phyloP scores from a whole-genome alignment of 2,113 vertebrate species.

The Ptyas mucosa region DNA sequence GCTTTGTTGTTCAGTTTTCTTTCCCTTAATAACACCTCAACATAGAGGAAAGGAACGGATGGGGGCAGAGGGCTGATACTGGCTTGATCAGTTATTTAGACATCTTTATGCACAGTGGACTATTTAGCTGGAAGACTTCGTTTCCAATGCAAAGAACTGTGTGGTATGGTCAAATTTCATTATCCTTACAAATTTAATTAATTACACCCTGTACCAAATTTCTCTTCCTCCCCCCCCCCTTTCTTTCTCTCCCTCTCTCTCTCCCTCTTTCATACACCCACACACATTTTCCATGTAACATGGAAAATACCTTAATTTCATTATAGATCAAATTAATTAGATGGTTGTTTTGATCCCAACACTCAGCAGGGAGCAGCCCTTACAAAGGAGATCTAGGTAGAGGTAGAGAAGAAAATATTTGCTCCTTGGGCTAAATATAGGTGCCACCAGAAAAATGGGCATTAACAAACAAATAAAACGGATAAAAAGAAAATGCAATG shows the following conservation, averaged over 20 bases:
- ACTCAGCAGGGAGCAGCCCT: too few species aligned
- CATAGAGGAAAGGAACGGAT: background rate
- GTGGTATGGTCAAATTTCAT: background rate
- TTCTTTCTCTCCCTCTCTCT: background rate
- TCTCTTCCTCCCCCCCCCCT: fast-evolving
- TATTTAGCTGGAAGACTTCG: background rate
- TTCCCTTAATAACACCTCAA: background rate
- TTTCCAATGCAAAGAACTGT: background rate
- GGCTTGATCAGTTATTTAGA: background rate
- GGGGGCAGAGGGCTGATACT: background rate
- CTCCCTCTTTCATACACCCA: background rate
- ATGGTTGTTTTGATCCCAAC: background rate
- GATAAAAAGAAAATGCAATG: background rate
- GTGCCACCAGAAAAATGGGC: background rate
- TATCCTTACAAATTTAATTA: background rate
- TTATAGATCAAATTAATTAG: background rate
- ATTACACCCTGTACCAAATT: too few species aligned
- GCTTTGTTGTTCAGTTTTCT: background rate
- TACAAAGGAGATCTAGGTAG: background rate
- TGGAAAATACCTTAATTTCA: background rate
- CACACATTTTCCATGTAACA: background rate
- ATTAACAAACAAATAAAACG: background rate
- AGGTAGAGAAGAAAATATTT: background rate
- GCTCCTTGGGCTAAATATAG: background rate
- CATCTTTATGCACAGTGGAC: background rate